Conservation (phyloP, 2,888 invertebrate genomes). For the Darwinula stevensoni region DNA sequence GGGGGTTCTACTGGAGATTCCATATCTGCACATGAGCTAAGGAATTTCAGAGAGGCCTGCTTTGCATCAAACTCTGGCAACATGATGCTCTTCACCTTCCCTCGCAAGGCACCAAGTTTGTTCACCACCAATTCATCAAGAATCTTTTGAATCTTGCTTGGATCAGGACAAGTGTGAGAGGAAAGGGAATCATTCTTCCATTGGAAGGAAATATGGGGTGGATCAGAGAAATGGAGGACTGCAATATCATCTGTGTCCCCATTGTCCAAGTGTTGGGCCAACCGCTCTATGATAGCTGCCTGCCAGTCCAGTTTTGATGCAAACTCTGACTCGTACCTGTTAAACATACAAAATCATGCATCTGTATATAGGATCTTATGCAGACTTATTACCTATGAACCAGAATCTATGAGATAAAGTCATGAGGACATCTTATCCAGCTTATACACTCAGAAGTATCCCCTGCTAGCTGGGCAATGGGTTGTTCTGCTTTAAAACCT, state of each 20-base stretch:
- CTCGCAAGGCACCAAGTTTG: constrained; percentile 27
- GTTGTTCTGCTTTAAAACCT: too few species aligned
- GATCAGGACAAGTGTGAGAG: not conserved
- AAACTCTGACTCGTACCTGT: constrained; percentile 19
- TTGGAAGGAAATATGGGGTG: not conserved
- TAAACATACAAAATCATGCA: not conserved
- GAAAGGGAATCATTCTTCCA: constrained; percentile 1
- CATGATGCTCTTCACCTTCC: constrained; percentile 27
- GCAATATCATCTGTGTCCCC: constrained; percentile 31
- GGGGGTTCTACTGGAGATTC: not conserved
- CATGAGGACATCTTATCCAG: too few species aligned
- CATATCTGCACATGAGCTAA: constrained; percentile 28
- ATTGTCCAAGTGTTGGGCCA: constrained; percentile 25
- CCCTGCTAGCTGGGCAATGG: too few species aligned
- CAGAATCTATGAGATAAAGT: too few species aligned
- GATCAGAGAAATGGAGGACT: constrained; percentile 21
- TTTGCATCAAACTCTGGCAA: constrained; percentile 32
- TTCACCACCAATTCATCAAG: constrained; percentile 18
- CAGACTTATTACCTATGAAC: too few species aligned
- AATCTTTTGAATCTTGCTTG: not conserved
- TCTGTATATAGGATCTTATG: too few species aligned
- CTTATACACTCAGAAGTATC: too few species aligned
- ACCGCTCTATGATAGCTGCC: constrained; percentile 29
- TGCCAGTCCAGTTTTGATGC: constrained; percentile 45
- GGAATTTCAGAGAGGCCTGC: constrained; percentile 30